Evolutionary conservation across 2,888 invertebrate species (phyloP), one percentile per base, ranked within the genome.

Genomic region (Cryptocheilus praepositus): DNA sequence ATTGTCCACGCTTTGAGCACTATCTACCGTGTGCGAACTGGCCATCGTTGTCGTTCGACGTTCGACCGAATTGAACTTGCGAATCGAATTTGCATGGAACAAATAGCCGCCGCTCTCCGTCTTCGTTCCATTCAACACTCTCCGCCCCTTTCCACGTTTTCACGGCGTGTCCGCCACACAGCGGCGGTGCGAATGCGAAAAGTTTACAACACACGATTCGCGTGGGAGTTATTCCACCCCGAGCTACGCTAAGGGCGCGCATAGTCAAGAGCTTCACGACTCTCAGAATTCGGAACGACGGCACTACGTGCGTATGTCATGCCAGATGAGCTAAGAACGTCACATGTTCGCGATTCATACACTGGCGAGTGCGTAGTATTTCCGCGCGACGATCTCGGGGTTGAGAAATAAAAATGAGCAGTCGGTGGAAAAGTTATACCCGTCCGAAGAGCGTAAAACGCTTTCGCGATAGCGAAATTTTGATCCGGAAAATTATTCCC

Each of bases 51-150:
- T 7, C 36, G 36, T 22, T 4, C 55, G 49, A 65, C 58, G 56
- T 64, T 52, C 64, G 58, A 57, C 67, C 72, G 71, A 72, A 76
- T 82, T 77, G 80, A 86, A 86, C 81, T 85, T 78, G 73, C 73
- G 77, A 83, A 84, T 84, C 74, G 77, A 78, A 86, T 87, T 88
- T 86, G 82, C 85, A 85, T 84, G 78, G 76, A 84, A 84, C 85
- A 84, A 85, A 83, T 80, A 74, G 67, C 66, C 66, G 61, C 61
- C 64, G 62, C 66, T 67, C 67, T 64, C 58, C 59, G 36, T 45
- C 22, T 28, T 65, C 51, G 49, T 62, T 49, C 16, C 25, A 36
- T 43, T 45, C 36, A 46, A 16, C 46, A 11, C 21, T 15, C 28
- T 36, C 49, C 44, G 16, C 28, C 11, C 25, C 21, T 36, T n/a